These are phyloP conservation scores for Drosophila subsilvestris DNA, from an alignment of 2,888 invertebrate species.

Conservation along the genomic window DNA sequence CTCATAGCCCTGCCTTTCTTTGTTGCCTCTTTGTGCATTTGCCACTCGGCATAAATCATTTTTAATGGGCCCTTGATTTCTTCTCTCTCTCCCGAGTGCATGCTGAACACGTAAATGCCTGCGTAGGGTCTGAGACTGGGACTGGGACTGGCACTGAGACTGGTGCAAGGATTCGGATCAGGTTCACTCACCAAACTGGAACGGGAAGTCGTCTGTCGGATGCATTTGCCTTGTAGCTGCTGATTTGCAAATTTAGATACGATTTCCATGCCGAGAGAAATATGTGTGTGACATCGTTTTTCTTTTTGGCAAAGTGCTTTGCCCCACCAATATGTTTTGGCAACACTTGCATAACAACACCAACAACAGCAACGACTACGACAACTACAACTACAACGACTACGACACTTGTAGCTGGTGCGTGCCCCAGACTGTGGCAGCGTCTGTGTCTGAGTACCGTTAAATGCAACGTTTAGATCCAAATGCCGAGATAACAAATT, in stretches of 20 bases:
- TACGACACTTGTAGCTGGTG: constrained; percentile 47
- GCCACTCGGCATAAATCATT: constrained; percentile 68
- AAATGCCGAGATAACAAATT: constrained; percentile 75
- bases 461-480: constrained; percentile 78
- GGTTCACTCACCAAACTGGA: constrained; percentile 5
- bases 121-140: constrained; percentile 26
- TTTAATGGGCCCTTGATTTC: constrained; percentile 61
- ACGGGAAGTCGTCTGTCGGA: constrained; percentile 37
- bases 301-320: constrained; percentile 66
- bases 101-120: constrained; percentile 24
- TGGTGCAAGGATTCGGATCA: constrained; percentile 13
- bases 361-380: neutral
- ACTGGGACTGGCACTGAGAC: neutral
- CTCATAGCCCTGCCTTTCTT: neutral
- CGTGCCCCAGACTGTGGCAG: constrained; percentile 48
- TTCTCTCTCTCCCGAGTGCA: constrained; percentile 12
- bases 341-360: constrained; percentile 71
- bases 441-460: constrained; percentile 62
- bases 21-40: constrained; percentile 26
- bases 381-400: constrained; percentile 11
- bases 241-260: constrained; percentile 40
- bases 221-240: constrained; percentile 10
- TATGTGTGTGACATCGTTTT: constrained; percentile 27
- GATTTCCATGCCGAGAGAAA: constrained; percentile 12
- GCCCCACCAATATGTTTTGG: constrained; percentile 67